A percentile compares a stretch with the other conserved stretches of the same genome.
Conservation (phyloP, 2,888 invertebrate species). For the Portevinia maculata region DNA sequence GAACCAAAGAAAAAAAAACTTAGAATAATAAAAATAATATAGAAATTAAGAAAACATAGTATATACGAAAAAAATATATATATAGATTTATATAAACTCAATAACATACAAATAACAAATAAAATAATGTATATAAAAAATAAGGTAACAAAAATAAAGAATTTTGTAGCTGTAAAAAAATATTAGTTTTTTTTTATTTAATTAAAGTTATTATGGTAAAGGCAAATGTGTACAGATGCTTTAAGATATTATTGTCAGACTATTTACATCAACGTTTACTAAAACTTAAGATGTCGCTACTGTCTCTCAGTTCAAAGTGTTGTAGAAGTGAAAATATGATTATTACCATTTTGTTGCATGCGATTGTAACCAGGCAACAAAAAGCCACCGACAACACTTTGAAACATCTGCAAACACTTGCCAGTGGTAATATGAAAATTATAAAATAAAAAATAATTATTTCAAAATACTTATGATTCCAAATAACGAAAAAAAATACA, state of each 20-base stretch:
- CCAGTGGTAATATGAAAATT: not conserved
- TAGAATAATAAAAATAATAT: slow-evolving; percentile 13
- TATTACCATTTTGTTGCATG: no score
- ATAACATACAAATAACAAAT: slow-evolving; percentile 68
- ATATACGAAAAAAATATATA: slow-evolving; percentile 39
- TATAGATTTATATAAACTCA: slow-evolving; percentile 61
- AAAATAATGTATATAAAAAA: slow-evolving; percentile 30
- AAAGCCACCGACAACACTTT: not conserved
- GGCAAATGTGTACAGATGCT: not conserved
- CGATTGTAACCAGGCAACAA: no score
- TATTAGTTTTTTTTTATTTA: slow-evolving; percentile 5
- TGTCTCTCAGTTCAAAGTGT: no score
- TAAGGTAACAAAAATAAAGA: slow-evolving; percentile 58
- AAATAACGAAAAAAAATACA: slow-evolving; percentile 6
- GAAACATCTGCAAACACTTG: not conserved
- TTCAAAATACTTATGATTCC: slow-evolving; percentile 11
- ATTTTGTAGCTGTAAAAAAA: slow-evolving; percentile 1
- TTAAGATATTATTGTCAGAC: not conserved
- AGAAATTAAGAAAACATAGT: slow-evolving; percentile 52
- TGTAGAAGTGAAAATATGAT: no score
- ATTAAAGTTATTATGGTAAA: not conserved
- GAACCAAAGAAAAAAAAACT: slow-evolving; percentile 63
- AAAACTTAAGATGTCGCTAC: not conserved
- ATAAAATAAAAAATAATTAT: not conserved
- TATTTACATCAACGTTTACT: not conserved